Percentiles rank a stretch among this genome's conserved stretches.
Evolutionary conservation across 2,113 vertebrate genomes (phyloP).

Genomic region (Lanius ludovicianus): DNA sequence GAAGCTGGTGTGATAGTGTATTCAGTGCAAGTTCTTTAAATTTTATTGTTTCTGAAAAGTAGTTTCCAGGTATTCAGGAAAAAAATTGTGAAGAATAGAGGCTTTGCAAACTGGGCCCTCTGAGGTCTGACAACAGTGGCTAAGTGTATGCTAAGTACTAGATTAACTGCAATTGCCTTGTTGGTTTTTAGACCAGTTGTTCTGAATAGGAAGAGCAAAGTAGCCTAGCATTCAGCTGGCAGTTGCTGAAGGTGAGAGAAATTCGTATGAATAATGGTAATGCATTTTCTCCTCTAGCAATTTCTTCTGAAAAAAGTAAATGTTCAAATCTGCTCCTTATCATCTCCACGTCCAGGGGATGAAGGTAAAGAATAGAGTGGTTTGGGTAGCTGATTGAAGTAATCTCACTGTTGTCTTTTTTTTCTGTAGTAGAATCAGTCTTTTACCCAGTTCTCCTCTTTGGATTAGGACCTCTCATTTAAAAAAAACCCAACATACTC

Average conservation of each 20-base stretch:
- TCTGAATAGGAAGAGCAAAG: neutral
- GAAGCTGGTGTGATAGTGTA: neutral
- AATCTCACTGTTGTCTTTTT: neutral
- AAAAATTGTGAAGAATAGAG: neutral
- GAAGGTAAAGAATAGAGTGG: neutral
- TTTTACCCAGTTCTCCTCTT: neutral
- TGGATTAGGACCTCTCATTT: neutral
- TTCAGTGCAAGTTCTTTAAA: neutral
- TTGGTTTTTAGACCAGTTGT: neutral
- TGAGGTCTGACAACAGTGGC: neutral
- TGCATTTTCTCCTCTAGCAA: neutral
- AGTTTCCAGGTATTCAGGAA: neutral
- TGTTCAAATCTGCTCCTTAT: neutral
- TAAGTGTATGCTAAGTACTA: neutral
- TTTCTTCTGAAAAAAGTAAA: neutral
- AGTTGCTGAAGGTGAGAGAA: neutral
- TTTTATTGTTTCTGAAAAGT: neutral
- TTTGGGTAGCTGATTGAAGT: neutral
- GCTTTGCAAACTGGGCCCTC: neutral
- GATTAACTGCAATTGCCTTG: neutral
- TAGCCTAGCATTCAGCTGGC: neutral
- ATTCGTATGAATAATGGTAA: neutral
- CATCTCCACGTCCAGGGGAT: neutral
- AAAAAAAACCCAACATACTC: neutral
- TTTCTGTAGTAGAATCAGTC: neutral